Evolutionary conservation across 2,113 vertebrate genomes (phyloP), one percentile per base, ranked within the genome.

Genomic region (Macrotis lagotis): DNA sequence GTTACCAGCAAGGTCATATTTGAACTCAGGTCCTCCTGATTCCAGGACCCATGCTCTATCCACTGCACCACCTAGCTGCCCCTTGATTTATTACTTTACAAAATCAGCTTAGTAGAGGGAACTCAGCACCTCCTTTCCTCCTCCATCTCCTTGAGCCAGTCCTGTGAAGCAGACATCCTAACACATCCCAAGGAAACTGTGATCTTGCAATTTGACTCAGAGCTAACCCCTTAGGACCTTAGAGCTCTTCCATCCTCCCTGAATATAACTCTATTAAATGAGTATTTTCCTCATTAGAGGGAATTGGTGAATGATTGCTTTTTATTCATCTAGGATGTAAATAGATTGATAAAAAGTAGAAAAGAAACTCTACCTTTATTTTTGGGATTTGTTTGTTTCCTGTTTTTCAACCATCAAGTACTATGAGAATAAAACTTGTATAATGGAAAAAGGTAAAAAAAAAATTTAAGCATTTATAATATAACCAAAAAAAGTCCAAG

Each of bases 381-480:
- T 74, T 74, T 74, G 90, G 53, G 31, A 94, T 48, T 59, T 48
- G 7, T 90, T 93, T 93, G 7, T 90, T 93, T 93, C 89, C 31
- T 26, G 10, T 10, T 74, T 92, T 93, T 91, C 52, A 91, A 59
- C 55, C 74, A 93, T 52, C 55, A 90, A 92, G 89, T 44, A 91
- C 31, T 88, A 90, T 14, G 59, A 26, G 3, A 24, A 48, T 91
- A 14, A 94, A 94, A 95, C 66, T 90, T 50, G 91, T 31, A 51
- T 47, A 90, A 8, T 24, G 88, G 48, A 24, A 48, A 55, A 26
- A 93, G 55, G 91, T 50, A 48, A 89, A 95, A 94, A 88, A 24
- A n/a, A 51, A 26, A 93, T 83, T 92, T 88, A 37, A 88, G 3
- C 28, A 59, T 51, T 49, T 92, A 53, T 93, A 92, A 44, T 93